Conservation (phyloP, 2,797 vertebrate species). For the Danio albolineatus region DNA sequence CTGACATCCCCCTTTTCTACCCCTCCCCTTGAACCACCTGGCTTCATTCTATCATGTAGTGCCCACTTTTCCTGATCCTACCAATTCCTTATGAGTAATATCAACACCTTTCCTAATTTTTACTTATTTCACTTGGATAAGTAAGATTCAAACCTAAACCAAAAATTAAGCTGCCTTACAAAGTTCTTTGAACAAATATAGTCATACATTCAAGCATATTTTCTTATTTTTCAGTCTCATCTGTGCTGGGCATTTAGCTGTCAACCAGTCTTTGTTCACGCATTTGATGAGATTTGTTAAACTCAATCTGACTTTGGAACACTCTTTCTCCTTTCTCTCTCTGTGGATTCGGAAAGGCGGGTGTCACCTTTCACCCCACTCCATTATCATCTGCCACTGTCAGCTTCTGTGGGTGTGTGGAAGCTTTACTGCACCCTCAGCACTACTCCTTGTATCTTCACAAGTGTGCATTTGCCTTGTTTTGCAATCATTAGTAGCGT, state of each 20-base stretch:
- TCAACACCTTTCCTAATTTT: neutral
- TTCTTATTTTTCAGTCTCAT: neutral
- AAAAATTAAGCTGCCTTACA: neutral
- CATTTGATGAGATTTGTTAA: constrained; percentile 3
- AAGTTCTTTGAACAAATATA: neutral
- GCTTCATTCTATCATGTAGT: neutral
- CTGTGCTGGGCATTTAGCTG: neutral
- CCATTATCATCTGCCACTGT: constrained; percentile 47
- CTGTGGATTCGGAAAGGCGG: neutral
- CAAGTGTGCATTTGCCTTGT: constrained; percentile 18
- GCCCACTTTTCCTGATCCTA: neutral
- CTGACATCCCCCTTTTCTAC: neutral
- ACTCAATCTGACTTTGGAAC: constrained; percentile 5
- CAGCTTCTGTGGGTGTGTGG: constrained; percentile 36
- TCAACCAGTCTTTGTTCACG: neutral
- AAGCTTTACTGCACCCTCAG: constrained; percentile 47
- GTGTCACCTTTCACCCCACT: constrained; percentile 46
- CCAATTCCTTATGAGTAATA: neutral
- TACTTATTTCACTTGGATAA: neutral
- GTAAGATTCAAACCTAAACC: no score
- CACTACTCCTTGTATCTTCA: constrained; percentile 32
- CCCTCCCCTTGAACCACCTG: neutral
- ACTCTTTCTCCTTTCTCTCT: neutral
- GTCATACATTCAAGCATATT: neutral
- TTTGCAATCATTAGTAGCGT: constrained; percentile 24